Evolutionary conservation across 1,140 invertebrate genomes (phyloP), one percentile per base, ranked within the genome.

Genomic region (Drosophila azteca): DNA sequence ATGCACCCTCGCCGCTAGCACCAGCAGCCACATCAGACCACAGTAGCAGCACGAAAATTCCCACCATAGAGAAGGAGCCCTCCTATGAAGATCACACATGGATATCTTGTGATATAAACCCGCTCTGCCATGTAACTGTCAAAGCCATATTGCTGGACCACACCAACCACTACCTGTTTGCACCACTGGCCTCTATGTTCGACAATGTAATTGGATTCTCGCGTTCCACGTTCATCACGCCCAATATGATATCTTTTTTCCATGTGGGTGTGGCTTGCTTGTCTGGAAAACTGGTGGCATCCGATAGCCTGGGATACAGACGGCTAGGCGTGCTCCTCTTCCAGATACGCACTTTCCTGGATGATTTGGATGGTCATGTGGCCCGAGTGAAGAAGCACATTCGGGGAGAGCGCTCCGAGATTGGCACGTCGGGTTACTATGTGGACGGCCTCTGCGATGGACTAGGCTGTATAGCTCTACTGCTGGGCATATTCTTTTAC

Each of bases 291-390:
- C 93, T 95, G 22, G 92, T 96, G 31, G 93, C 95, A 1, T 95
- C 93, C 59, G 95, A 95, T 77, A 95, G 93, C 71, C 89, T 96
- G 24, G 93, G 93, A 3, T 94, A 94, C 39, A 91, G 96, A 39
- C 93, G 95, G 13, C 54, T 96, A 0, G 96, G 95, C 1, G 94
- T 96, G 1, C 84, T 96, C 5, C 79, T 96, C 5, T 97, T 96
- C 85, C 95, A 96, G 92, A 89, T 96, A 6, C 92, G 96, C 58
- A 95, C 95, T 61, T 96, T 96, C 91, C 75, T 96, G 24, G 96
- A 97, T 79, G 95, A 96, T 81, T 81, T 97, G 52, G 96, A 97
- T 82, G 96, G 96, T 0, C 95, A 96, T 79, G 95, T 97, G 6
- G 96, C 96, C 1, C 93, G 96, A 59, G 94, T 93, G 17, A 93